These are phyloP conservation scores for Microtus richardsoni DNA, from an alignment of 2,113 vertebrate species.

Conservation along the genomic window DNA sequence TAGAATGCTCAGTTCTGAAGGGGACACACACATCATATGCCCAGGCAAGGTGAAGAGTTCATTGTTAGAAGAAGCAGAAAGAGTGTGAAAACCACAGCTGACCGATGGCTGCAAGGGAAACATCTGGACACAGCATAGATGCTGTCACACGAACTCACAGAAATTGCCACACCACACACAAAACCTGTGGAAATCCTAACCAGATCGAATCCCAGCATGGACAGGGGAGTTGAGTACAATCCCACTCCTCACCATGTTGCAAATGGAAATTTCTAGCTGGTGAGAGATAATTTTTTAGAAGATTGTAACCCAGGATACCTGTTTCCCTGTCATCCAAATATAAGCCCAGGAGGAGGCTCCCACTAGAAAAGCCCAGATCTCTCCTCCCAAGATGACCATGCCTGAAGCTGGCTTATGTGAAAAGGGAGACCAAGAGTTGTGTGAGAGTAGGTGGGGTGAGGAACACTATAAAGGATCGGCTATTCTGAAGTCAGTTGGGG, in stretches of 20 bases:
- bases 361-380: not conserved
- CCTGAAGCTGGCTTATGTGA: rapidly evolving
- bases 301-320: not conserved
- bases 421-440: not conserved
- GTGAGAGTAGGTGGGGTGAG: not conserved
- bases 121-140: not conserved
- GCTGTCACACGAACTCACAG: not conserved
- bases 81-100: not conserved
- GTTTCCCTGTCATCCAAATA: not conserved
- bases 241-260: not conserved
- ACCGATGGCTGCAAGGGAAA: not conserved
- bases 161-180: not conserved
- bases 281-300: not conserved
- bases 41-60: not conserved
- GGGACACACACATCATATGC: no score
- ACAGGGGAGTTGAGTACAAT: no score
- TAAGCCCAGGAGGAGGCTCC: not conserved
- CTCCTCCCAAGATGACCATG: not conserved
- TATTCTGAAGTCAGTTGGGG: not conserved
- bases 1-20: not conserved
- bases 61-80: not conserved
- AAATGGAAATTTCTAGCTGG: not conserved
- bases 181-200: not conserved
- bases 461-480: not conserved
- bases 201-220: not conserved